Evolutionary conservation across 2,797 vertebrate species (phyloP).

Genomic region (Rhincodon typus): DNA sequence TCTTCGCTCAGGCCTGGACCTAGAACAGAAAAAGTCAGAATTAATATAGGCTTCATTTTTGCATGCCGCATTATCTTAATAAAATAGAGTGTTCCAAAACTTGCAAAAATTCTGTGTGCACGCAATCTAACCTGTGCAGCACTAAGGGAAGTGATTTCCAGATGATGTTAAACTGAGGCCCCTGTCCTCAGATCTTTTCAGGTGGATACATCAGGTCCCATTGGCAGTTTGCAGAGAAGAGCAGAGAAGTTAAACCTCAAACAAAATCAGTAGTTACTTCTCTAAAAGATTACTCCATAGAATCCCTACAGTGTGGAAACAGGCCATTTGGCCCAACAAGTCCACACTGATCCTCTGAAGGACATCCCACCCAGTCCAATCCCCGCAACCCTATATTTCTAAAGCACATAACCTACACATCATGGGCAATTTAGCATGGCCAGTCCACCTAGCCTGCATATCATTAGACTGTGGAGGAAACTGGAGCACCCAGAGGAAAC

Average conservation of each 20-base stretch:
- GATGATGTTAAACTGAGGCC: neutral
- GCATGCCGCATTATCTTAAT: neutral
- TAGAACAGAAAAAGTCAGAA: slow-evolving; percentile 53
- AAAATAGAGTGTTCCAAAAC: neutral
- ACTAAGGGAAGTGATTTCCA: neutral
- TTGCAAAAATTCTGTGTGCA: neutral
- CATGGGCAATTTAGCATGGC: neutral
- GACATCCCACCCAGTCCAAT: too few species aligned
- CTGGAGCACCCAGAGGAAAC: too few species aligned
- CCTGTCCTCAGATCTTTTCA: neutral
- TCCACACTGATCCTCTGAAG: too few species aligned
- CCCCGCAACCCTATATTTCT: too few species aligned
- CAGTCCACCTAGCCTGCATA: too few species aligned
- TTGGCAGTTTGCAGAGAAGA: too few species aligned
- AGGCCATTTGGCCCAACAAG: too few species aligned
- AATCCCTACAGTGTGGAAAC: too few species aligned
- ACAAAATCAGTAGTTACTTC: too few species aligned
- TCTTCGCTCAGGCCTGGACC: slow-evolving; percentile 71
- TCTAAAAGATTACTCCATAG: neutral
- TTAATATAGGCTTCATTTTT: neutral
- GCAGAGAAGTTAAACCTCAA: too few species aligned
- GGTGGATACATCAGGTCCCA: neutral
- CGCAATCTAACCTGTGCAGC: neutral
- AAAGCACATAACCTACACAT: too few species aligned
- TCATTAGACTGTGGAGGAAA: too few species aligned